Evolutionary conservation across 1,140 invertebrate species (phyloP).

Genomic region (Drosophila paulistorum): DNA sequence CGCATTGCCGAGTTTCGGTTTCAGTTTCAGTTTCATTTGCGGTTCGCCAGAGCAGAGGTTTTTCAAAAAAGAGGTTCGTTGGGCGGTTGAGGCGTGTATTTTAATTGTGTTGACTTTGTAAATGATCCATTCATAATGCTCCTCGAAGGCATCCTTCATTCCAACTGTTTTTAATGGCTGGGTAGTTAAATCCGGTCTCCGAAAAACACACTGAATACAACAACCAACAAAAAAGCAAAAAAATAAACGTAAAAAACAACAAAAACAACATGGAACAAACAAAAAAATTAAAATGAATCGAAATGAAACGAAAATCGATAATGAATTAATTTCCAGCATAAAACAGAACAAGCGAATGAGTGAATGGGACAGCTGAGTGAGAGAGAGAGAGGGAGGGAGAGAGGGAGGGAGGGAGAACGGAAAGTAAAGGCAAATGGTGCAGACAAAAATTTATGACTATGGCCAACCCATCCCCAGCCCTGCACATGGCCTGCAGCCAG

Average conservation of each 20-base stretch:
- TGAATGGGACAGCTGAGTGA: slow-evolving; percentile 19
- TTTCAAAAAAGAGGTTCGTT: background rate
- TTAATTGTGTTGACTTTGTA: slow-evolving; percentile 79
- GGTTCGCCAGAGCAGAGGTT: slow-evolving; percentile 21
- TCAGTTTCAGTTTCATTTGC: slow-evolving; percentile 26
- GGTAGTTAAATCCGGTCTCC: slow-evolving; percentile 47
- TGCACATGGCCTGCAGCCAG: slow-evolving; percentile 32
- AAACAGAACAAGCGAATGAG: slow-evolving; percentile 2
- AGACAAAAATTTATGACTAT: slow-evolving; percentile 74
- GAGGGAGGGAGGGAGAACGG: background rate
- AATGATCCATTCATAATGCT: slow-evolving; percentile 75
- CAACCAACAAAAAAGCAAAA: slow-evolving; percentile 14
- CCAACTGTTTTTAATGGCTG: slow-evolving; percentile 57
- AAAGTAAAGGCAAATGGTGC: slow-evolving; percentile 53
- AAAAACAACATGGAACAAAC: background rate
- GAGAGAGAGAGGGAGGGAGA: background rate
- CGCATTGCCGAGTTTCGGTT: slow-evolving; percentile 27
- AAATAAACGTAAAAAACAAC: background rate
- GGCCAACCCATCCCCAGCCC: slow-evolving; percentile 13
- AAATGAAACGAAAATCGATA: slow-evolving; percentile 74
- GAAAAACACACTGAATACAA: slow-evolving; percentile 5
- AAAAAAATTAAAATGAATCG: slow-evolving; percentile 38
- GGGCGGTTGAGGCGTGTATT: slow-evolving; percentile 42
- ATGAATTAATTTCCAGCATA: slow-evolving; percentile 67
- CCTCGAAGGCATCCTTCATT: slow-evolving; percentile 54